A percentile compares a stretch with the other conserved stretches of the same genome.
Evolutionary conservation across 2,888 invertebrate genomes (phyloP).

Genomic region (Idaea biselata): DNA sequence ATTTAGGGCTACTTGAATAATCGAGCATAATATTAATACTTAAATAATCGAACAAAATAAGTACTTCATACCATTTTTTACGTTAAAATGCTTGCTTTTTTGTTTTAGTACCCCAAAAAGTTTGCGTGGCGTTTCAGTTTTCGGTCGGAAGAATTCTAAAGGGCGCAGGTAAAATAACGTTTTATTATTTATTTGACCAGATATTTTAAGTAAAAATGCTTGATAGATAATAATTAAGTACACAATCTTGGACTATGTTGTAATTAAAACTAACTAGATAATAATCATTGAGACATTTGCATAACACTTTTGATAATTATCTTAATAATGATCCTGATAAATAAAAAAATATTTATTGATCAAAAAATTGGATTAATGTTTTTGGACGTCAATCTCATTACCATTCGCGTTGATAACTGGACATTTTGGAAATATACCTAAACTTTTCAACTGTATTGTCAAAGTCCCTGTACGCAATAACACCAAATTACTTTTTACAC

Average conservation of each 20-base stretch:
- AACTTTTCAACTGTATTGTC: conserved; percentile 63
- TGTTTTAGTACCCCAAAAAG: no score
- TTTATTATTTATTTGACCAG: not conserved
- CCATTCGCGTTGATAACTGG: conserved; percentile 23
- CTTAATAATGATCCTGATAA: not conserved
- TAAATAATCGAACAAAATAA: no score
- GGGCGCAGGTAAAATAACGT: not conserved
- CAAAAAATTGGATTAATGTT: conserved; percentile 5
- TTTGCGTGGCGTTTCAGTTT: not conserved
- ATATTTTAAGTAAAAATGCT: not conserved
- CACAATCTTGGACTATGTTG: not conserved
- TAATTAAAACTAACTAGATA: conserved; percentile 7
- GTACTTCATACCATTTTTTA: no score
- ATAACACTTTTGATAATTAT: not conserved
- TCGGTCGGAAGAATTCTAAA: no score
- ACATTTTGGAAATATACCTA: conserved; percentile 26
- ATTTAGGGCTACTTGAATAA: no score
- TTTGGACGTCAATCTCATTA: conserved; percentile 27
- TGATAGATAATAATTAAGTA: not conserved
- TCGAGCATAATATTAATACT: no score
- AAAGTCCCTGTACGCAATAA: conserved; percentile 70
- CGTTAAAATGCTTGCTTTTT: no score
- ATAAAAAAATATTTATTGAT: not conserved
- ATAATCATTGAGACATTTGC: not conserved
- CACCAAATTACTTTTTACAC: conserved; percentile 21